Evolutionary conservation across 2,888 invertebrate species (phyloP), one percentile per base, ranked within the genome.

Genomic region (Leucoma salicis): DNA sequence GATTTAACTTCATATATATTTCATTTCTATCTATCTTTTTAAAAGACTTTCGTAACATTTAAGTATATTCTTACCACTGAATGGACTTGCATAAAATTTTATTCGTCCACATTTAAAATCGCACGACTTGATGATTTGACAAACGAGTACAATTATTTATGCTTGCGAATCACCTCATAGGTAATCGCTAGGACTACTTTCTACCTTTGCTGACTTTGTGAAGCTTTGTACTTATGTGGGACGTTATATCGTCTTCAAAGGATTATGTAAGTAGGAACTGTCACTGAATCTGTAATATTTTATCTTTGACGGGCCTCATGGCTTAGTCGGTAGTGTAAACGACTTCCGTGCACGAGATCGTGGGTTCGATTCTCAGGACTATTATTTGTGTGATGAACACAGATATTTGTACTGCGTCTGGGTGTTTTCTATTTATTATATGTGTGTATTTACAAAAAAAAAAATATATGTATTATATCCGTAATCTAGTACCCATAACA

Each of bases 91-190:
- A 57, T 45, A 57, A 41, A 57, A 44, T 47, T 49, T 61, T 54
- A 60, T 62, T 59, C 51, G 32, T 31, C 40, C 24, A 51, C 56
- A 56, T 64, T 53, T 61, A 45, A 35, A 33, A 42, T 42, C 50
- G 46, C 53, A 53, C 56, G 54, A 50, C 51, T 57, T 49, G 66
- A 65, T 66, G 55, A 63, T 65, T 68, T 70, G 66, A 74, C 63
- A 67, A 74, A 74, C 59, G 54, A 57, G 49, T 63, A 60, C 66
- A 56, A 67, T 74, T 66, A 66, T 48, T 61, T 61, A 60, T 42
- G 29, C 39, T 31, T 3, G 12, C 13, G 14, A 14, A 35, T 74
- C 67, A 62, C 59, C 50, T 63, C 62, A 75, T 49, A 35, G 58
- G 58, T 62, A 66, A 67, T 57, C 57, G 47, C 46, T 53, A 46